Conservation (phyloP, 2,888 invertebrate genomes). For the Gerris lacustris region DNA sequence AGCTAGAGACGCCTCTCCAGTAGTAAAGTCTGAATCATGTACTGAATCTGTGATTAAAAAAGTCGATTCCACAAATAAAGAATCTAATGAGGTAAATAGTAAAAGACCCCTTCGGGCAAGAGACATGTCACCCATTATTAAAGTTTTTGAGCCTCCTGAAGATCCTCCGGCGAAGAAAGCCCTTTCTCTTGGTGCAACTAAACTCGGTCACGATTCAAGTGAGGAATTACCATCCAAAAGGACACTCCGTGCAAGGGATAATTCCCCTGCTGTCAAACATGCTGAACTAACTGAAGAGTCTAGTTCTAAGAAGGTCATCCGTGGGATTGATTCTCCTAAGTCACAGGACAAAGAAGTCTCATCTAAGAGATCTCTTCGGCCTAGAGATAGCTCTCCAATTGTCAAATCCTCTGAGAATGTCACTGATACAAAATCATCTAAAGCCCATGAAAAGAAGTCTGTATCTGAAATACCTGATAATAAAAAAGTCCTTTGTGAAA, state of each 20-base stretch:
- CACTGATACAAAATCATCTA: background rate
- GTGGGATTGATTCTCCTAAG: background rate
- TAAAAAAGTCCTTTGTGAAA: background rate
- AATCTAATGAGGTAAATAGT: slow-evolving; percentile 33
- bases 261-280: background rate
- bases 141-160: background rate
- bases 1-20: slow-evolving; percentile 12
- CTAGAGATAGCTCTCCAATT: background rate
- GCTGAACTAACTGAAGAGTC: background rate
- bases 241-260: background rate
- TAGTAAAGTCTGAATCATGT: background rate
- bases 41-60: background rate
- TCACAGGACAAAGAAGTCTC: background rate
- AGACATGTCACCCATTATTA: slow-evolving; percentile 6
- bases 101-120: slow-evolving; percentile 6
- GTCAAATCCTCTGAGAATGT: background rate
- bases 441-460: background rate
- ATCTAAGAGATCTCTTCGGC: background rate
- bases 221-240: background rate
- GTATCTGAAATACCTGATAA: background rate
- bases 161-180: background rate
- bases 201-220: background rate
- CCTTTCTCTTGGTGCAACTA: background rate
- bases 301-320: background rate
- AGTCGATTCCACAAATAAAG: slow-evolving; percentile 33